phyloP scores from a whole-genome alignment of 2,797 vertebrate genomes.

The Gambelia wislizenii region DNA sequence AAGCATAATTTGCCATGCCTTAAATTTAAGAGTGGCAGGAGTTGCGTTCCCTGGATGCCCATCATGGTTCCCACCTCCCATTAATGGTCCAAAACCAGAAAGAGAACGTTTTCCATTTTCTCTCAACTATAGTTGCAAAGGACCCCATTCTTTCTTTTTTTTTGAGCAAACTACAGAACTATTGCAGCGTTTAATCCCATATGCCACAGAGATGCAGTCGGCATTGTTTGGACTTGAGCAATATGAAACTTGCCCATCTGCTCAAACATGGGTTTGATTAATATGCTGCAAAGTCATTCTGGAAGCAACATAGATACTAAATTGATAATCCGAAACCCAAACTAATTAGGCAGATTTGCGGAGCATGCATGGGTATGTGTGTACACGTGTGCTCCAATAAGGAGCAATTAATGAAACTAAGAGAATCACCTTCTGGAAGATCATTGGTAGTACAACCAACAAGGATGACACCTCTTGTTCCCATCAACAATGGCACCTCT shows the following conservation, averaged over 20 bases:
- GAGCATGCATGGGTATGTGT: not conserved
- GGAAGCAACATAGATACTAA: conserved; percentile 31
- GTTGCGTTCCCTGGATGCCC: not conserved
- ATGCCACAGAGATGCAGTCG: not conserved
- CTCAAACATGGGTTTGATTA: conserved; percentile 38
- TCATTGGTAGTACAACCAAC: accelerated
- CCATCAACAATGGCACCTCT: conserved; percentile 31
- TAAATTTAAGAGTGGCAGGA: conserved; percentile 22
- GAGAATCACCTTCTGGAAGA: not conserved
- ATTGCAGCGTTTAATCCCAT: not conserved
- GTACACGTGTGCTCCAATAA: accelerated
- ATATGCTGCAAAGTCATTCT: conserved; percentile 38
- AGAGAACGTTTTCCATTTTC: not conserved
- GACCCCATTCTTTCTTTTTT: conserved; percentile 16
- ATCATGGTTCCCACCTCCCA: conserved; percentile 15
- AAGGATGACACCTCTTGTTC: not conserved
- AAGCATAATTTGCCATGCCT: conserved; percentile 10
- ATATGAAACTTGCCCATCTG: conserved; percentile 20
- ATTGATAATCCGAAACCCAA: not conserved
- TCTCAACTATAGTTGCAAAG: conserved; percentile 34
- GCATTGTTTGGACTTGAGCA: conserved; percentile 14
- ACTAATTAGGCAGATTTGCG: conserved; percentile 45
- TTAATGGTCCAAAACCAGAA: conserved; percentile 23
- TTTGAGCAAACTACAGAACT: accelerated
- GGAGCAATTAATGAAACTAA: conserved; percentile 26